Evolutionary conservation across 2,113 vertebrate genomes (phyloP).

Genomic region (Forbesichthys papilliferus): DNA sequence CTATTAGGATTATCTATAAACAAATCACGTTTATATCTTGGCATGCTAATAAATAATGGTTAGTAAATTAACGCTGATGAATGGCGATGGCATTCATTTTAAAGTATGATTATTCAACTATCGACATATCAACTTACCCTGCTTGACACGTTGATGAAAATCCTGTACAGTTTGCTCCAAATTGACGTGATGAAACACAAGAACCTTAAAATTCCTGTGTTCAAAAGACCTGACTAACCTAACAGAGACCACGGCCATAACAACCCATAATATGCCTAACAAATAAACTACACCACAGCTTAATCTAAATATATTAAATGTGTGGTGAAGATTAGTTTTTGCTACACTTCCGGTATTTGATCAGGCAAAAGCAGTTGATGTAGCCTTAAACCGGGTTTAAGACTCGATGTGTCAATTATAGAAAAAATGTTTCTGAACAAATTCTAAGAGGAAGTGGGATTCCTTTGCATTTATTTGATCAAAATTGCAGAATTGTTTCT

Average conservation of each 20-base stretch:
- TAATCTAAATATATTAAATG: neutral
- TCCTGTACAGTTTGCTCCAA: constrained; percentile 84
- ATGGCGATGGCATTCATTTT: too few relatives aligned
- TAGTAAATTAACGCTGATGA: too few relatives aligned
- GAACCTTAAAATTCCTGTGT: constrained; percentile 85
- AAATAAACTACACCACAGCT: neutral
- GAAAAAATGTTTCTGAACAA: neutral
- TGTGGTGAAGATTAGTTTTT: neutral
- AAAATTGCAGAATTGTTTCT: too few relatives aligned
- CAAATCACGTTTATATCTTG: too few relatives aligned
- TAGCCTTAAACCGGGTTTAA: neutral
- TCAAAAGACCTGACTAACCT: constrained; percentile 90
- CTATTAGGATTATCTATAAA: too few relatives aligned
- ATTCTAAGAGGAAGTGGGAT: too few relatives aligned
- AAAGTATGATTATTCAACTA: too few relatives aligned
- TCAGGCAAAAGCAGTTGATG: constrained; percentile 22
- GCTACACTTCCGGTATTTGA: neutral
- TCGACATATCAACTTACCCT: constrained; percentile 71
- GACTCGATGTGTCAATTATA: neutral
- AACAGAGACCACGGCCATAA: constrained; percentile 80
- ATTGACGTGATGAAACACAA: constrained; percentile 81
- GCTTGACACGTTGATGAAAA: constrained; percentile 80
- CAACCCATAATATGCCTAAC: constrained; percentile 68
- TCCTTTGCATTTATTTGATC: too few relatives aligned
- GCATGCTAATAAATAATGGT: too few relatives aligned